Percentiles rank a stretch among this genome's conserved stretches.
Evolutionary conservation across 2,797 vertebrate species (phyloP).

Genomic region (Salmo trutta): DNA sequence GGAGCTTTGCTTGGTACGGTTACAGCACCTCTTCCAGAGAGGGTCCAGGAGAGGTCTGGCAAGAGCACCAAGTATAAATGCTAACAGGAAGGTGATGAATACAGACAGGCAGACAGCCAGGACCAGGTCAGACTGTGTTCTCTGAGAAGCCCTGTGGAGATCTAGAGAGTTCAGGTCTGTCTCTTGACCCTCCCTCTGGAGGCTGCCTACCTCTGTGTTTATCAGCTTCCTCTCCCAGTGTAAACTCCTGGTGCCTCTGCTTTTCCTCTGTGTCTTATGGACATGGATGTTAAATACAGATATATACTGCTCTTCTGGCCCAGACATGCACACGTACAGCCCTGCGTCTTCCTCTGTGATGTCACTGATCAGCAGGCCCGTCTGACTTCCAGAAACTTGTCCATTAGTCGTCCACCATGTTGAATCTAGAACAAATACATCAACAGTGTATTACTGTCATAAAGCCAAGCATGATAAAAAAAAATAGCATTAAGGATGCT

Average conservation of each 20-base stretch:
- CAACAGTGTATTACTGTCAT: neutral
- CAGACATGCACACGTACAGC: constrained; percentile 68
- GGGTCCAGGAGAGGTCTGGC: constrained; percentile 79
- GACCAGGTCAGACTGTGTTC: constrained; percentile 59
- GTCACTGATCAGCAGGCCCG: constrained; percentile 62
- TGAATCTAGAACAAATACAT: constrained; percentile 58
- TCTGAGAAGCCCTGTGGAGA: constrained; percentile 12
- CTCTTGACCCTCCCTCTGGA: neutral
- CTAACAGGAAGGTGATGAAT: constrained; percentile 83
- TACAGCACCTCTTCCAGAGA: constrained; percentile 63
- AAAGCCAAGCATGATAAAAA: constrained; percentile 6
- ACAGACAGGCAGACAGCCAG: constrained; percentile 86
- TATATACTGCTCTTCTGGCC: constrained; percentile 48
- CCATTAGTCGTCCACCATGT: constrained; percentile 77
- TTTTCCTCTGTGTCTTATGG: constrained; percentile 59
- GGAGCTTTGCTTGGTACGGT: constrained; percentile 46
- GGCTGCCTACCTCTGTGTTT: neutral
- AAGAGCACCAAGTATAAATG: constrained; percentile 86
- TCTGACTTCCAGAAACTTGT: constrained; percentile 58
- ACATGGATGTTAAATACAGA: constrained; percentile 69
- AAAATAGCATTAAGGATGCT: no score
- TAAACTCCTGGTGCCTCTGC: constrained; percentile 49
- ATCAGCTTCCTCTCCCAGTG: constrained; percentile 18
- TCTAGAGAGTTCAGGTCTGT: constrained; percentile 24
- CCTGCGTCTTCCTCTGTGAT: constrained; percentile 62